phyloP scores from a whole-genome alignment of 2,888 invertebrate genomes.

The Tipula lateralis region DNA sequence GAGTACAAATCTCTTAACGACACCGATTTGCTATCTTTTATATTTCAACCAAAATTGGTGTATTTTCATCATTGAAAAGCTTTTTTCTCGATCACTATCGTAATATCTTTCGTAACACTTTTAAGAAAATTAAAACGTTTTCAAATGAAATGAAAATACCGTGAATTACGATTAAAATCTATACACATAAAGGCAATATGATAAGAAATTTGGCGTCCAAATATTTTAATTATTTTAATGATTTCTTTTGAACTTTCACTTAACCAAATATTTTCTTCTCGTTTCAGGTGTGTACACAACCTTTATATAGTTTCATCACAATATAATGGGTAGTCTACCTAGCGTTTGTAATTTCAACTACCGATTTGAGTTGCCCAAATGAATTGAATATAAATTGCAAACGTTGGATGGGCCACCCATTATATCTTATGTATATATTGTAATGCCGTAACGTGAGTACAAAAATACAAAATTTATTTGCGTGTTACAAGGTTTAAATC shows the following conservation, averaged over 20 bases:
- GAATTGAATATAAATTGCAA: no score
- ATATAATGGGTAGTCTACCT: no score
- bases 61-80: background rate
- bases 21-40: no score
- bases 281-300: background rate
- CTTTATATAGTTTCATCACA: no score
- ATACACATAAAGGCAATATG: background rate
- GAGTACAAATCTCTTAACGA: no score
- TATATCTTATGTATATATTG: no score
- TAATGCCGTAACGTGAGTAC: background rate
- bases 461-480: background rate
- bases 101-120: background rate
- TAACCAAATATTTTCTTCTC: background rate
- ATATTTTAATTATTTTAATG: constrained; percentile 24
- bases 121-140: constrained; percentile 3
- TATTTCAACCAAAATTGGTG: no score
- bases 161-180: background rate
- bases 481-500: background rate
- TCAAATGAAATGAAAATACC: background rate
- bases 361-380: no score
- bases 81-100: background rate
- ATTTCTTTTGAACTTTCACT: background rate
- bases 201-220: background rate
- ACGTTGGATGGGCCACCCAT: no score
- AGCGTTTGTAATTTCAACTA: no score